phyloP scores from a whole-genome alignment of 2,797 vertebrate genomes.

The Limnodromus scolopaceus region DNA sequence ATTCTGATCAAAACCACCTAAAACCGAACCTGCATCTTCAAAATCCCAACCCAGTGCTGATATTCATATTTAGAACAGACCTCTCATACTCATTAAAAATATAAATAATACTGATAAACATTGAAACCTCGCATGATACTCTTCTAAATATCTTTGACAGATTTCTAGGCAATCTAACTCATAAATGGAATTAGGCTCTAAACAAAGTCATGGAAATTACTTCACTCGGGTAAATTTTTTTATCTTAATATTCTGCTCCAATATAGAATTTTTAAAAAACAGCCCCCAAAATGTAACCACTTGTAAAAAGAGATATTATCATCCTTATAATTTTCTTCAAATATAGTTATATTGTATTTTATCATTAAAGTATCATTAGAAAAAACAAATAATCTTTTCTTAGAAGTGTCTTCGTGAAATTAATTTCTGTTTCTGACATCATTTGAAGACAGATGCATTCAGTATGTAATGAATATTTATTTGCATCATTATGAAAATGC shows the following conservation, averaged over 20 bases:
- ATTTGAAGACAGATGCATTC: not conserved
- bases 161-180: not conserved
- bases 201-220: not conserved
- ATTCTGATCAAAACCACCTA: not conserved
- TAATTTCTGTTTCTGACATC: not conserved
- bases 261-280: not conserved
- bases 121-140: not conserved
- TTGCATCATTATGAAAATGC: not conserved
- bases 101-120: not conserved
- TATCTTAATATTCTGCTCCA: not conserved
- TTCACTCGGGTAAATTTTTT: not conserved
- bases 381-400: not conserved
- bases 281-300: fast-evolving
- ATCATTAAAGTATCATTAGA: not conserved
- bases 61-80: not conserved
- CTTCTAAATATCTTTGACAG: not conserved
- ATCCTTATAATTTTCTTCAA: not conserved
- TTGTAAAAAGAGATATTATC: not conserved
- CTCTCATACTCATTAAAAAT: not conserved
- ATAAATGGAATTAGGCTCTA: not conserved
- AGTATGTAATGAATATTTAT: not conserved
- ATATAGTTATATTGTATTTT: not conserved
- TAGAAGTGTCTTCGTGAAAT: fast-evolving
- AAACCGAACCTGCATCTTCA: not conserved
- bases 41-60: not conserved